Conservation (phyloP, 2,113 vertebrate genomes). For the Synchiropus splendidus region DNA sequence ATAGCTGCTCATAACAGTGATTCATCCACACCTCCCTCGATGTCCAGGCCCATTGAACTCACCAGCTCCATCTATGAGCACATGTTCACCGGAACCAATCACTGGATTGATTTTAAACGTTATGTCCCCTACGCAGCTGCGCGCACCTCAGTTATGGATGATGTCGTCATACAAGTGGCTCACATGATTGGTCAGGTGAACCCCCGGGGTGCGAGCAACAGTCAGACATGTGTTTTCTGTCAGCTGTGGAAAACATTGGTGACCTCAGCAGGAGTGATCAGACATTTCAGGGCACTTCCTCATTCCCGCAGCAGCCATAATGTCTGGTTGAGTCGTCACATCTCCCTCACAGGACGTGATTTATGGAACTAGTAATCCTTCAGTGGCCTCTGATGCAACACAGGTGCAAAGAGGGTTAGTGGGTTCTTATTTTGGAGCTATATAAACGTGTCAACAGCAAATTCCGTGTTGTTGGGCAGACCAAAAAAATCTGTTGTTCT, state of each 20-base stretch:
- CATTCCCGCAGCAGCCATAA: conserved; percentile 36
- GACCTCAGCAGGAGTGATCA: conserved; percentile 22
- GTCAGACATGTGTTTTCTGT: conserved; percentile 13
- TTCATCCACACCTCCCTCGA: too few species aligned
- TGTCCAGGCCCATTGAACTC: too few species aligned
- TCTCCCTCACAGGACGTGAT: conserved; percentile 13
- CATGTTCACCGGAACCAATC: neutral
- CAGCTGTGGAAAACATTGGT: conserved; percentile 25
- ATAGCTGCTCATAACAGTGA: too few species aligned
- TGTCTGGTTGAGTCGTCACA: conserved; percentile 31
- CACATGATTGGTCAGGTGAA: conserved; percentile 24
- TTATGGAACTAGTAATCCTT: conserved; percentile 37
- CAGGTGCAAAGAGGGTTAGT: conserved; percentile 41
- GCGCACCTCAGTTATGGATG: conserved; percentile 2
- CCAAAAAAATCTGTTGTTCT: too few species aligned
- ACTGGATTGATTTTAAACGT: too few species aligned
- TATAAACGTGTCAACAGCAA: conserved; percentile 31
- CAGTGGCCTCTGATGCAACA: conserved; percentile 52
- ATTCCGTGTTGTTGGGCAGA: conserved; percentile 1
- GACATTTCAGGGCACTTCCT: conserved; percentile 37
- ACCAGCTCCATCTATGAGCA: too few species aligned
- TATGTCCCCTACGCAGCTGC: too few species aligned
- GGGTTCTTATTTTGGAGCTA: conserved; percentile 41
- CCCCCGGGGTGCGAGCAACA: conserved; percentile 20
- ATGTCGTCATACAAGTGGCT: conserved; percentile 13